phyloP scores from a whole-genome alignment of 2,113 vertebrate species.

The Archilochus colubris region DNA sequence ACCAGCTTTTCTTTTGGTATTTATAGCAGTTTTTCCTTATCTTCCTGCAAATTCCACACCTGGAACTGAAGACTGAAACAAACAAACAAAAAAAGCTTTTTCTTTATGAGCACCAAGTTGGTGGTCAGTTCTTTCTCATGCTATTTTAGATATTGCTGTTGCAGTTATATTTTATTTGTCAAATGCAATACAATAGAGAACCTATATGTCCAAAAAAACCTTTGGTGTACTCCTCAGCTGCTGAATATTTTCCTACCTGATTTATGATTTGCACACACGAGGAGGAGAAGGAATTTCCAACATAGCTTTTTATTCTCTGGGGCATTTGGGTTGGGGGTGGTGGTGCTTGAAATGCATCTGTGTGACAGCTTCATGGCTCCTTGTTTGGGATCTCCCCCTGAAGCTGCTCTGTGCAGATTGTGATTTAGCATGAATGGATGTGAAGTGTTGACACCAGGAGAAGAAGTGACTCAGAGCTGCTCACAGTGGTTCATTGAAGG shows the following conservation, averaged over 20 bases:
- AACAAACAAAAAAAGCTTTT: neutral
- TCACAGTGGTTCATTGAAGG: neutral
- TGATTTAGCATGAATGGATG: rapidly evolving
- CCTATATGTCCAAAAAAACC: neutral
- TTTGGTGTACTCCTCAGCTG: neutral
- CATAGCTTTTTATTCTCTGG: neutral
- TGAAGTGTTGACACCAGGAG: neutral
- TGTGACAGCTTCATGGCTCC: neutral
- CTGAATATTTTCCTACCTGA: neutral
- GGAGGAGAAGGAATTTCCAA: neutral
- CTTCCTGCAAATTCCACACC: neutral
- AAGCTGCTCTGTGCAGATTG: neutral
- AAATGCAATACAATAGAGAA: neutral
- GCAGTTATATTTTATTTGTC: neutral
- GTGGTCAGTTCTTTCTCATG: neutral
- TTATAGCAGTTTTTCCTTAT: neutral
- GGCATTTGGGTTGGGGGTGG: rapidly evolving
- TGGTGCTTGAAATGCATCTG: neutral
- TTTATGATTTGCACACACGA: neutral
- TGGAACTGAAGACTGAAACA: neutral
- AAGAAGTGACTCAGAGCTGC: neutral
- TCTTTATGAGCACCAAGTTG: neutral
- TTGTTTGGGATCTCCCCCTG: neutral
- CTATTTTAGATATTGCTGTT: neutral
- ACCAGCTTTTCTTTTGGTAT: neutral